Evolutionary conservation across 1,140 invertebrate species (phyloP), one percentile per base, ranked within the genome.

Genomic region (Pachypsylla venusta): DNA sequence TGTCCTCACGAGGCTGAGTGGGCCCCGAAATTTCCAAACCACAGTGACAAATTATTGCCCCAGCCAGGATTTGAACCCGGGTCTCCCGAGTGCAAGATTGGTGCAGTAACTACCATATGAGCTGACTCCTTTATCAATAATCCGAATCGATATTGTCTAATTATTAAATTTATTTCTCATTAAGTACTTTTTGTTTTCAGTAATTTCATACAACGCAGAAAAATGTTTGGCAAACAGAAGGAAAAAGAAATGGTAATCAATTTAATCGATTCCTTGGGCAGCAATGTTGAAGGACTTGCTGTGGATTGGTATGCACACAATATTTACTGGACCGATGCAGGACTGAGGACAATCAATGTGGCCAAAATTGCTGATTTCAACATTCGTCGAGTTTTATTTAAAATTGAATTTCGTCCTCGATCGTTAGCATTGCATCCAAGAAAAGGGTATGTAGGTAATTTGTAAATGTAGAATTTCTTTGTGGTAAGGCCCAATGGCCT

Each of bases 301-400:
- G 76, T 88, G 30, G 88, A 92, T 70, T 88, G 84, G 83, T 78
- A 87, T 67, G 79, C 80, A 42, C 74, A 80, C 27, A 89, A 90
- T 69, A 65, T 93, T 26, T 93, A 89, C 73, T 93, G 86, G 85
- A 82, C 84, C 42, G 85, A 86, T 71, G 78, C 81, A 67, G 75
- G 76, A 39, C 70, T 77, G 59, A 74, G 76, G 3, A 71, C 72
- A 10, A 79, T 88, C 63, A 78, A 74, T 65, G 82, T 84, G 25
- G 76, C 79, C 19, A 74, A 75, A 25, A 67, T 87, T 55, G 70
- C 75, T 25, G 74, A 79, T 64, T 66, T 75, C 1, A 68, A 70
- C 22, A 70, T 75, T 42, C 69, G 73, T 14, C 76, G 75, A 66
- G 75, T 75, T 28, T 69, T 86, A 30, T 68, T 82, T 12, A 75